Conservation (phyloP, 2,113 vertebrate species). For the Oriolus oriolus region DNA sequence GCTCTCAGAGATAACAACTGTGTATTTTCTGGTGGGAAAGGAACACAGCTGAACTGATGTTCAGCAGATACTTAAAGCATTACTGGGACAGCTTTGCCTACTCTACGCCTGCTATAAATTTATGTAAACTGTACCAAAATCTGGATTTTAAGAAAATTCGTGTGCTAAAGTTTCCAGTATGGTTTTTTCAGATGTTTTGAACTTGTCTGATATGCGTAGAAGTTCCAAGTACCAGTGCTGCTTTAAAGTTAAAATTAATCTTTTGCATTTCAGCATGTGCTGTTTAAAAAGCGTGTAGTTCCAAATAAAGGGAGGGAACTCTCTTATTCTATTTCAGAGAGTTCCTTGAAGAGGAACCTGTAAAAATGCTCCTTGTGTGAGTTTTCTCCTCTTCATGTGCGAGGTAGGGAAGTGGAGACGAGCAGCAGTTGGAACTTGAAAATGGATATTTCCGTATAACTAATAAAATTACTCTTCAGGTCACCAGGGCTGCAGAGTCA, state of each 20-base stretch:
- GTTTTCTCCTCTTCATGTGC: background rate
- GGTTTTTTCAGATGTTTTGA: background rate
- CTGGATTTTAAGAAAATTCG: background rate
- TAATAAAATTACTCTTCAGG: constrained; percentile 31
- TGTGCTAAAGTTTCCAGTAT: background rate
- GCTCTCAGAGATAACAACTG: background rate
- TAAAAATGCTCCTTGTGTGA: background rate
- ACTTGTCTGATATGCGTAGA: background rate
- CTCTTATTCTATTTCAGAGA: background rate
- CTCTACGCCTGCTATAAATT: background rate
- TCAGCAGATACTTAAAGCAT: background rate
- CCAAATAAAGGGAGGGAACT: background rate
- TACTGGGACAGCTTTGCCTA: background rate
- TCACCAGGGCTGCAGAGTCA: constrained; percentile 1
- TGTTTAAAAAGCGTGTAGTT: background rate
- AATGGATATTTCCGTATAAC: background rate
- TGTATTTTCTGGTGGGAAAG: background rate
- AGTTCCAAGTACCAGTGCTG: background rate
- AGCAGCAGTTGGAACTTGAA: background rate
- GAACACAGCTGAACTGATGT: background rate
- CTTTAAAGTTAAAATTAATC: background rate
- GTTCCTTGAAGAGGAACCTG: background rate
- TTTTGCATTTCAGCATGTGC: background rate
- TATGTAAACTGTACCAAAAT: background rate
- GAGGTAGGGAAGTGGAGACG: background rate